phyloP scores from a whole-genome alignment of 1,140 invertebrate species.

The Charaxes varanes region DNA sequence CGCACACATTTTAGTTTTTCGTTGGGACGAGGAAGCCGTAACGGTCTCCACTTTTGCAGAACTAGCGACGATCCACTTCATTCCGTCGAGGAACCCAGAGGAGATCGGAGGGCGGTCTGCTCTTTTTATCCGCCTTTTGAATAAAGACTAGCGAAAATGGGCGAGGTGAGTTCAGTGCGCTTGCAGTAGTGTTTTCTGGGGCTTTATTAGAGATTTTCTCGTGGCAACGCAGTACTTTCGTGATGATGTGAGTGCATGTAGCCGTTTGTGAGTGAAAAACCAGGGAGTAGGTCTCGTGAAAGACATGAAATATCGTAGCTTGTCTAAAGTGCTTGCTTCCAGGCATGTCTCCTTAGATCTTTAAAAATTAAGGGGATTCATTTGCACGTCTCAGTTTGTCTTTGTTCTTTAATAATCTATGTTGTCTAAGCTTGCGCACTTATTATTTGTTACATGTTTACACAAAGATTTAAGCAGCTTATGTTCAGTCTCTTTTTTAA shows the following conservation, averaged over 20 bases:
- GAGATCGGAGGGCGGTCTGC: constrained; percentile 62
- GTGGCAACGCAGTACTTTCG: constrained; percentile 42
- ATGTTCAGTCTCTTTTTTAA: too few relatives aligned
- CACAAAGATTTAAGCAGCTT: too few relatives aligned
- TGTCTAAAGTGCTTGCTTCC: constrained; percentile 38
- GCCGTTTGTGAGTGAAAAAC: constrained; percentile 42
- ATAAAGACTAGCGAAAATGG: constrained; percentile 71
- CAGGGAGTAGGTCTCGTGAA: constrained; percentile 6
- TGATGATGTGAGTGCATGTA: constrained; percentile 58
- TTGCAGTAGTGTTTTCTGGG: constrained; percentile 61
- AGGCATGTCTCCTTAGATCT: constrained; percentile 21
- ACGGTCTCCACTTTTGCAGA: constrained; percentile 69
- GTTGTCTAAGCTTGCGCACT: constrained; percentile 23
- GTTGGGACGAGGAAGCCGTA: constrained; percentile 62
- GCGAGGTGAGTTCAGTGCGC: constrained; percentile 70
- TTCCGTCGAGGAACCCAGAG: constrained; percentile 60
- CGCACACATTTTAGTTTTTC: constrained; percentile 69
- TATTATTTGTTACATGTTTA: too few relatives aligned
- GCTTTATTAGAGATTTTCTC: constrained; percentile 38
- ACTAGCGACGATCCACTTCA: constrained; percentile 63
- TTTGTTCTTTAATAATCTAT: constrained; percentile 37
- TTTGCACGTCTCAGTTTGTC: constrained; percentile 38
- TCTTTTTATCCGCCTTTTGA: constrained; percentile 65
- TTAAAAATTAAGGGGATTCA: constrained; percentile 16
- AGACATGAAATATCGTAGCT: constrained; percentile 18